phyloP scores from a whole-genome alignment of 1,140 invertebrate genomes.

The Cotesia chilonis region DNA sequence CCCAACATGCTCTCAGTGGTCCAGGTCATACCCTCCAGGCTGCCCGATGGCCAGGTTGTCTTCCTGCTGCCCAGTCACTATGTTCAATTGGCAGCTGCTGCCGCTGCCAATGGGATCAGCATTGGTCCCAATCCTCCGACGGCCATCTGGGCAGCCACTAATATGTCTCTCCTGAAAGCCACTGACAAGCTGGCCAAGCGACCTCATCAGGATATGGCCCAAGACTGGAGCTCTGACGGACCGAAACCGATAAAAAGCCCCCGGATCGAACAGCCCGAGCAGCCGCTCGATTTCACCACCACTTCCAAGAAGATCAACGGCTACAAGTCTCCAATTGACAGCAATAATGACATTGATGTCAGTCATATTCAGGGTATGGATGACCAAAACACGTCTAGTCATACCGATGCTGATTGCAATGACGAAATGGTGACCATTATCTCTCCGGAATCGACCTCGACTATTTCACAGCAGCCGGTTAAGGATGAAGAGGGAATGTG shows the following conservation, averaged over 20 bases:
- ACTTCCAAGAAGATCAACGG: constrained; percentile 12
- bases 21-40: constrained; percentile 66
- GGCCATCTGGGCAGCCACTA: constrained; percentile 63
- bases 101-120: constrained; percentile 62
- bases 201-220: constrained; percentile 53
- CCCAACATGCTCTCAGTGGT: constrained; percentile 62
- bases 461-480: constrained; percentile 47
- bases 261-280: constrained; percentile 47
- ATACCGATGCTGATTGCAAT: constrained; percentile 36
- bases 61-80: constrained; percentile 69
- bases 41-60: constrained; percentile 69
- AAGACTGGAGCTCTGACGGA: constrained; percentile 47
- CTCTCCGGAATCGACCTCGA: constrained; percentile 45
- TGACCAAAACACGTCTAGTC: constrained; percentile 46
- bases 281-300: constrained; percentile 28
- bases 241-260: constrained; percentile 53
- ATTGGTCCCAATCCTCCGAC: constrained; percentile 63
- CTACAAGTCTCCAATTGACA: neutral
- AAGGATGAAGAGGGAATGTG: constrained; percentile 66
- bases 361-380: too few relatives aligned
- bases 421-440: constrained; percentile 47
- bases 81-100: constrained; percentile 65
- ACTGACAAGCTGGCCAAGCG: constrained; percentile 62
- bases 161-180: constrained; percentile 62
- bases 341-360: constrained; percentile 23